Evolutionary conservation across 2,113 vertebrate species (phyloP).

Genomic region (Hippopotamus amphibius): DNA sequence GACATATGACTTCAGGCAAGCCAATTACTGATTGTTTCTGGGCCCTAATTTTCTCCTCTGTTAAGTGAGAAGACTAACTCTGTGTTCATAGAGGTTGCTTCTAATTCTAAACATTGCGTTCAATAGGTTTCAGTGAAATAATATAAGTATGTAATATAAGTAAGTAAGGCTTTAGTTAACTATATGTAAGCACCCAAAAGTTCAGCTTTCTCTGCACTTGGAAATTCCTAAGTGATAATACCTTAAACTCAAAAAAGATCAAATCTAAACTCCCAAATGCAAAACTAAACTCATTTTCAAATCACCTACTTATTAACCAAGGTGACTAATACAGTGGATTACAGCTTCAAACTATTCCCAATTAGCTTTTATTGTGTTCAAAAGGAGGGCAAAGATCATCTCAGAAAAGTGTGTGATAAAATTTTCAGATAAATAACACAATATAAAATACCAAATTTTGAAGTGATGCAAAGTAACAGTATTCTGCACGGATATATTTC

Average conservation of each 20-base stretch:
- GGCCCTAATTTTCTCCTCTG: background rate
- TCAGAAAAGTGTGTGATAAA: constrained; percentile 23
- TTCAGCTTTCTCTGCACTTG: constrained; percentile 32
- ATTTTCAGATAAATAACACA: constrained; percentile 53
- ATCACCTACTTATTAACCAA: constrained; percentile 68
- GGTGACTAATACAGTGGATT: constrained; percentile 67
- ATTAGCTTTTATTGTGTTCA: constrained; percentile 49
- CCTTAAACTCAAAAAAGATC: constrained; percentile 1
- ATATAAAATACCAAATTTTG: constrained; percentile 44
- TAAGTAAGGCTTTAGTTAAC: constrained; percentile 38
- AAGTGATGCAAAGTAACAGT: constrained; percentile 53
- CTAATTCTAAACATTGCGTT: constrained; percentile 43
- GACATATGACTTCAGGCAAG: background rate
- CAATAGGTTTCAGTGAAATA: constrained; percentile 42
- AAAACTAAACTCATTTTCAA: constrained; percentile 61
- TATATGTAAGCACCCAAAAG: constrained; percentile 3
- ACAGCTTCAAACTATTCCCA: constrained; percentile 43
- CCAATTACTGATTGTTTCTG: constrained; percentile 12
- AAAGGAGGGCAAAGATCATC: constrained; percentile 67
- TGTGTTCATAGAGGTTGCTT: constrained; percentile 23
- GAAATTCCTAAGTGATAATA: constrained; percentile 55
- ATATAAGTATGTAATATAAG: background rate
- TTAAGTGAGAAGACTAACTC: constrained; percentile 40
- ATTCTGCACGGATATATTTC: background rate
- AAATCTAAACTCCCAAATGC: constrained; percentile 53